Evolutionary conservation across 1,140 invertebrate species (phyloP), one percentile per base, ranked within the genome.

Genomic region (Drosophila nigromelanica): DNA sequence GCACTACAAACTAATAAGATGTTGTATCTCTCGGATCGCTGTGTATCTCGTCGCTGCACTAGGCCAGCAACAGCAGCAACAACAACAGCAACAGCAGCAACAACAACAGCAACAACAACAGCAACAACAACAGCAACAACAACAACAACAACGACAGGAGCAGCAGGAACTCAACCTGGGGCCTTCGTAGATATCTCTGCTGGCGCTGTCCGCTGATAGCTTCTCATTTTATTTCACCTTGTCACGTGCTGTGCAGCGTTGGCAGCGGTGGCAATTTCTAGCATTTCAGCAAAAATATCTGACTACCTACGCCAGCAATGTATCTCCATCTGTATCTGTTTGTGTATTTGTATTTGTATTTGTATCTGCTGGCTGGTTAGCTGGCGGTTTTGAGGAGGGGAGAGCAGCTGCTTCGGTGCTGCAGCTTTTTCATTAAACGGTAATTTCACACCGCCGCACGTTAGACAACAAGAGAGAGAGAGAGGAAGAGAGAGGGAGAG

Each of bases 151-250:
- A 24, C 21, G 21, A 4, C 2, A 8, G 30, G 30, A 33, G 33
- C 33, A 8, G 33, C 8, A 27, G 27, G 27, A 27, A 27, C 27
- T 27, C 11, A 5, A 10, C 37, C 4, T 12, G 61, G 40, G 2
- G n/a, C 39, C 21, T 24, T 24, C 21, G 3, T 24, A 24, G 2
- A 24, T 45, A 40, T 14, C 21, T 21, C 47, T 47, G 69, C 33
- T 24, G 21, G 21, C 40, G 60, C 58, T 61, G 63, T 82, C 47
- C 64, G 59, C 76, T 85, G 81, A 86, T 87, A 87, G 78, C 75
- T 87, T 87, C 82, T 87, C 78, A 86, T 87, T 86, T 86, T 78
- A 87, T 86, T 86, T 81, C 82, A 87, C 82, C 81, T 78, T 87
- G 81, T 86, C 81, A 86, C 81, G 82, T 86, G 81, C 82, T 87